A percentile compares a stretch with the other conserved stretches of the same genome.
These are phyloP conservation scores for Orientallactaga sibirica DNA, from an alignment of 2,797 vertebrate genomes.

Conservation along the genomic window DNA sequence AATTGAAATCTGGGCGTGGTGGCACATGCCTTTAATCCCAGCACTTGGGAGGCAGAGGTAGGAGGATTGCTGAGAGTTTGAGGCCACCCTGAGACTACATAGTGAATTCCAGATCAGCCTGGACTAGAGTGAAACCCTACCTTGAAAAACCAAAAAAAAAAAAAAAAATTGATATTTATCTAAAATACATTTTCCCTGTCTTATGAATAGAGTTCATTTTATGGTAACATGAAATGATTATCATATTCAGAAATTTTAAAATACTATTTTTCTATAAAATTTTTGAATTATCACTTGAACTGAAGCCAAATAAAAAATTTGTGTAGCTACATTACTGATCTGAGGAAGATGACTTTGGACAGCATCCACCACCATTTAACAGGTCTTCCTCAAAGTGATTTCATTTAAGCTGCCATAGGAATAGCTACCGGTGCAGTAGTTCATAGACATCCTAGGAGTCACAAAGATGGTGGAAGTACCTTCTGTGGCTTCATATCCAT, in stretches of 20 bases:
- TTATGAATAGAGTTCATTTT: neutral
- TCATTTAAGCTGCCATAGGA: neutral
- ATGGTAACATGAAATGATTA: too few species aligned
- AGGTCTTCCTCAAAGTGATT: conserved; percentile 9
- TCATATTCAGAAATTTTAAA: too few species aligned
- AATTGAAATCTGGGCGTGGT: neutral
- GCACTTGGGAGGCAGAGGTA: too few species aligned
- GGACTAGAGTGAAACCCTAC: too few species aligned
- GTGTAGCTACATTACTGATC: neutral
- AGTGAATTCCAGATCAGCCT: too few species aligned
- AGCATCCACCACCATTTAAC: neutral
- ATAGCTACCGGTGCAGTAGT: neutral
- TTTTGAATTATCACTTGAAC: neutral
- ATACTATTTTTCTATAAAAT: too few species aligned
- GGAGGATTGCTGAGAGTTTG: too few species aligned
- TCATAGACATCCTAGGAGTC: neutral
- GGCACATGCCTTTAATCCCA: too few species aligned
- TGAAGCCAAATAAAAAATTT: neutral
- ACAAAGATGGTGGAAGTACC: neutral
- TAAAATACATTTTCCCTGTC: neutral
- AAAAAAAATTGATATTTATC: neutral
- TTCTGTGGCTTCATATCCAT: neutral
- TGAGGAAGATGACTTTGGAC: neutral
- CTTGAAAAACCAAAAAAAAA: too few species aligned
- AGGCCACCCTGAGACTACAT: too few species aligned